Conservation (phyloP, 37 sponge, comb jelly and placozoan species). For the Aphrocallistes beatrix region DNA sequence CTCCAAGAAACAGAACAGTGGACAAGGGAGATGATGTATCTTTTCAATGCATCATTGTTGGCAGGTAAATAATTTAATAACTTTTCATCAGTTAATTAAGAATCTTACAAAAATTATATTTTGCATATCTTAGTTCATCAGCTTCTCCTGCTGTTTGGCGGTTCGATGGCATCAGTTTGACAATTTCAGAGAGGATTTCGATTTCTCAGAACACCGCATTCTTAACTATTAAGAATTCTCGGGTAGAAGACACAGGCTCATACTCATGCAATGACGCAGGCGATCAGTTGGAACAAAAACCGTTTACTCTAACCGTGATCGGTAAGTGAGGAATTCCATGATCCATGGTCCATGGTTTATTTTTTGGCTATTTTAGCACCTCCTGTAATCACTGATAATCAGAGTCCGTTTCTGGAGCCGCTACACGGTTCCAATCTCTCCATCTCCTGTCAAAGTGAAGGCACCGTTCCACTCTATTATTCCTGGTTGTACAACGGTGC, state of each 20-base stretch:
- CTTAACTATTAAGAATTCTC: neutral
- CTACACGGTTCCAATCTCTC: neutral
- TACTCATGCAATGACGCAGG: neutral
- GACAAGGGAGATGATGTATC: neutral
- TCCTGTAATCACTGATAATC: neutral
- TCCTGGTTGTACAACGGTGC: neutral
- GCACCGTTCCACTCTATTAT: neutral
- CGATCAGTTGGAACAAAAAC: neutral
- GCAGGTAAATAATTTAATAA: too few relatives aligned
- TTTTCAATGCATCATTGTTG: neutral
- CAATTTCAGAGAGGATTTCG: neutral
- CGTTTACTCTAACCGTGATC: neutral
- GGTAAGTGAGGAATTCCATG: neutral
- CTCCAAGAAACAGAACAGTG: neutral
- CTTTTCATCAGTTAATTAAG: neutral
- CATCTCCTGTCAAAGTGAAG: neutral
- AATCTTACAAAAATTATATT: neutral
- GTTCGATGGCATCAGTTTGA: neutral
- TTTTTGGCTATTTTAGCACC: neutral
- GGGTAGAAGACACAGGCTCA: neutral
- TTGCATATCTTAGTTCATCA: neutral
- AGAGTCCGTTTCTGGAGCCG: neutral
- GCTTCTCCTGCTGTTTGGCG: neutral
- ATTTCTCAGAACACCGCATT: neutral
- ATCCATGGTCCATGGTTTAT: neutral